Evolutionary conservation across 2,888 invertebrate species (phyloP).

Genomic region (Trichogramma evanescens): DNA sequence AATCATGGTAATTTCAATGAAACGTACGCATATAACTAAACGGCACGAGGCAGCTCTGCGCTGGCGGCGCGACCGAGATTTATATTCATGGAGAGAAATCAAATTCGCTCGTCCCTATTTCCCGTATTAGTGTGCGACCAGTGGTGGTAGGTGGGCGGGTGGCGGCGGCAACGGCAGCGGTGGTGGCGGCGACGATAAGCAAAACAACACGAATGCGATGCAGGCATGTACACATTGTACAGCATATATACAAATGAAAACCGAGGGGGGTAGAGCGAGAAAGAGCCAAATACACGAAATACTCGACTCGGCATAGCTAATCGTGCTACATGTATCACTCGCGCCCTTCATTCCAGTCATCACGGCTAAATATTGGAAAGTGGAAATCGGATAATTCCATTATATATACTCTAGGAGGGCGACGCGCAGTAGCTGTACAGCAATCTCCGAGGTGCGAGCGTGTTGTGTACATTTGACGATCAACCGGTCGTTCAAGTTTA

Average conservation of each 20-base stretch:
- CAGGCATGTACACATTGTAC: conserved; percentile 3
- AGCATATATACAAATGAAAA: no score
- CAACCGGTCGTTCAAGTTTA: conserved; percentile 18
- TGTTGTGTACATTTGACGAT: conserved; percentile 11
- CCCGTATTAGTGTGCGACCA: no score
- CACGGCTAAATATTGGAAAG: conserved; percentile 19
- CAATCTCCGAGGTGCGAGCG: not conserved
- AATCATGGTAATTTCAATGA: no score
- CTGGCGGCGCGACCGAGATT: no score
- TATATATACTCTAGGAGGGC: not conserved
- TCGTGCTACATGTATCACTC: no score
- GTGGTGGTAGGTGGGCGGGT: no score
- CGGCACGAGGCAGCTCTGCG: no score
- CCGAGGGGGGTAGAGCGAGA: not conserved
- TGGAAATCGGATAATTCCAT: conserved; percentile 19
- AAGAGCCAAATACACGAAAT: not conserved
- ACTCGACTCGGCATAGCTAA: no score
- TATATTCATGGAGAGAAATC: no score
- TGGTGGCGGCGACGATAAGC: not conserved
- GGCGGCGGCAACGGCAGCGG: no score
- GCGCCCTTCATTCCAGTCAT: not conserved
- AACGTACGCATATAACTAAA: no score
- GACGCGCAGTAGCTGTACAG: not conserved
- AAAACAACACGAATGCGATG: conserved; percentile 6
- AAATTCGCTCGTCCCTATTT: no score